Conservation (phyloP, 2,113 vertebrate species). For the Istiophorus platypterus region DNA sequence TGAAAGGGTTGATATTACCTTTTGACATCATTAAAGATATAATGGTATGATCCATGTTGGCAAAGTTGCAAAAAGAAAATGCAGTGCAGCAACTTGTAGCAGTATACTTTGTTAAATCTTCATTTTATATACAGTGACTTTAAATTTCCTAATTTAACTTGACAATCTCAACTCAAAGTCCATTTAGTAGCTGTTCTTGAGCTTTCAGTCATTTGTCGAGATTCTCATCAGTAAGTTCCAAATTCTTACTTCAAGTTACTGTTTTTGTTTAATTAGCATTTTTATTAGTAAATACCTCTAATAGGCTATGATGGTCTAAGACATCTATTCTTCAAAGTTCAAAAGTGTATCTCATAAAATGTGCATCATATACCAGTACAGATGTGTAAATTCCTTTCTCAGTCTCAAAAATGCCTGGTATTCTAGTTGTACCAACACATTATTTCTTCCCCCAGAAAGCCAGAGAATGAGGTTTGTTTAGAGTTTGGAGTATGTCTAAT, state of each 20-base stretch:
- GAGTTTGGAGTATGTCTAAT: constrained; percentile 61
- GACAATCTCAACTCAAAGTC: neutral
- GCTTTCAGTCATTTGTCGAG: neutral
- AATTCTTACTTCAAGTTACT: too few relatives aligned
- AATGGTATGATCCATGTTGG: neutral
- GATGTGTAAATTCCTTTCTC: constrained; percentile 19
- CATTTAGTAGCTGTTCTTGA: neutral
- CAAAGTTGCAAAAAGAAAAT: neutral
- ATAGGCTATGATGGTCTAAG: neutral
- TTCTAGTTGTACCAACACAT: constrained; percentile 30
- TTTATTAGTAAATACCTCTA: neutral
- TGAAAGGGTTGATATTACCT: neutral
- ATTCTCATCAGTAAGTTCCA: neutral
- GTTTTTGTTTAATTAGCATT: neutral
- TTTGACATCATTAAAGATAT: neutral
- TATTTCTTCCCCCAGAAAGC: constrained; percentile 34
- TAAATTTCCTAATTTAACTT: too few relatives aligned
- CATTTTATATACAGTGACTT: too few relatives aligned
- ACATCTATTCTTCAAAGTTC: neutral
- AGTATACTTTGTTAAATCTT: too few relatives aligned
- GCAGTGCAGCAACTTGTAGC: too few relatives aligned
- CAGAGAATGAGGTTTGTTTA: constrained; percentile 69
- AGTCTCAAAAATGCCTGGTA: constrained; percentile 29
- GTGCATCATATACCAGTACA: constrained; percentile 3
- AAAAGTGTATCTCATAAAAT: constrained; percentile 11